Evolutionary conservation across 2,888 invertebrate species (phyloP).

Genomic region (Loripinus fragilis): DNA sequence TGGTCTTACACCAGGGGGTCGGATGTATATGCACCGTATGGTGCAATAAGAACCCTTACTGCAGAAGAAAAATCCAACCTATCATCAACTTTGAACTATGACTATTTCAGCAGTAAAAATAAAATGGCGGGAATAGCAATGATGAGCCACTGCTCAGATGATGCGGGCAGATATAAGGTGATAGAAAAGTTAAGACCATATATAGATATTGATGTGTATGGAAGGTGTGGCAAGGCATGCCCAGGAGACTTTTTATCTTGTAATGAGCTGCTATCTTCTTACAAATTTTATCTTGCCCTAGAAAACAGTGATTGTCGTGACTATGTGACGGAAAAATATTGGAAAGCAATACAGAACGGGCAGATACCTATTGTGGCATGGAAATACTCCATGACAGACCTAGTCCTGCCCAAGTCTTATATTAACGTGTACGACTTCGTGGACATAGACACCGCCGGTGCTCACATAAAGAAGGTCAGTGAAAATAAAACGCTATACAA

Average conservation of each 20-base stretch:
- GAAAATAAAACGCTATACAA: too few relatives aligned
- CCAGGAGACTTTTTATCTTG: constrained; percentile 24
- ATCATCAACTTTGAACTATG: not conserved
- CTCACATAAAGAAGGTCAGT: too few relatives aligned
- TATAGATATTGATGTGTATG: constrained; percentile 28
- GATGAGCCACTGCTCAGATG: constrained; percentile 47
- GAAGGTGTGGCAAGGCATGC: constrained; percentile 32
- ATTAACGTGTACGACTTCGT: constrained; percentile 37
- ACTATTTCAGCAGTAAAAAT: constrained; percentile 22
- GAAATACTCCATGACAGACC: constrained; percentile 33
- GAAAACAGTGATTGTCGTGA: too few relatives aligned
- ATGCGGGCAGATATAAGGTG: constrained; percentile 40
- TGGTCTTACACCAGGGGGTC: constrained; percentile 24
- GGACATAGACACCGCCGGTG: constrained; percentile 34
- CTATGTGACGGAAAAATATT: constrained; percentile 52
- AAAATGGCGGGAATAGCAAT: constrained; percentile 25
- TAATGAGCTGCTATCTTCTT: constrained; percentile 12
- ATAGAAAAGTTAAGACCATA: constrained; percentile 31
- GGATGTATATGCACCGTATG: constrained; percentile 36
- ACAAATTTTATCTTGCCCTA: too few relatives aligned
- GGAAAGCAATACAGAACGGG: constrained; percentile 22
- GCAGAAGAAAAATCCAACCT: constrained; percentile 8
- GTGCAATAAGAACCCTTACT: not conserved
- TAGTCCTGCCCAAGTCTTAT: too few relatives aligned
- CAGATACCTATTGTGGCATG: constrained; percentile 44